Base-by-base conservation (phyloP, 2,113 vertebrate genomes). In the Phyllostomus discolor region DNA sequence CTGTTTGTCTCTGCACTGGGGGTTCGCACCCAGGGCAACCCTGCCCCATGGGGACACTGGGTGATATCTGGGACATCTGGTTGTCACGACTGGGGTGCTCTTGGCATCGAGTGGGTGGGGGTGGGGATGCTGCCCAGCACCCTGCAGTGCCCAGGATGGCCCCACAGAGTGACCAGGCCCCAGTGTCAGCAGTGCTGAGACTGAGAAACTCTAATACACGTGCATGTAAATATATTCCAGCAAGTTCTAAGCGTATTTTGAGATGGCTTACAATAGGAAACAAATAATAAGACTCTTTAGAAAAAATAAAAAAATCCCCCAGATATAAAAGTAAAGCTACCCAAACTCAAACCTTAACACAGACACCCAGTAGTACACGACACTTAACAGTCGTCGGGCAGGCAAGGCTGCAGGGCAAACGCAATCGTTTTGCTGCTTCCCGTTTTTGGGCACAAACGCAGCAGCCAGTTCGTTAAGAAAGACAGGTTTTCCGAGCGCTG, bases 1-100 rank as follows among this genome's bases (percentile, higher is more conserved):
- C 11, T 0, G 0, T 6, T 17, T 4, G 2, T 19, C 43, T 64
- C 76, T 33, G 2, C 4, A 6, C 48, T 5, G 0, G 26, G 5
- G 31, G 24, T 3, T 43, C 62, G 72, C 69, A 4, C 52, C 38
- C 1, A 11, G 87, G 14, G 26, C 0, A 4, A 10, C 24, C 11
- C 79, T 33, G 35, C 24, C 12, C 87, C 46, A 10, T 6, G 33
- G 78, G 38, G 33, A 85, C 28, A 11, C 16, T 6, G 50, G 66
- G 11, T 1, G 0, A 10, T 19, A 33, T 69, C 52, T 54, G 46
- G 67, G 41, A 41, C 19, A 15, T 41, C 33, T 62, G 54, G 41
- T 17, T 4, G 3, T 69, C 57, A 9, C 2, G 1, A 5, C 9
- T 41, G 15, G 14, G 54, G 31, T 4, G 9, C 28, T n/a, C 28